Evolutionary conservation across 2,113 vertebrate species (phyloP).

Genomic region (Bombycilla garrulus): DNA sequence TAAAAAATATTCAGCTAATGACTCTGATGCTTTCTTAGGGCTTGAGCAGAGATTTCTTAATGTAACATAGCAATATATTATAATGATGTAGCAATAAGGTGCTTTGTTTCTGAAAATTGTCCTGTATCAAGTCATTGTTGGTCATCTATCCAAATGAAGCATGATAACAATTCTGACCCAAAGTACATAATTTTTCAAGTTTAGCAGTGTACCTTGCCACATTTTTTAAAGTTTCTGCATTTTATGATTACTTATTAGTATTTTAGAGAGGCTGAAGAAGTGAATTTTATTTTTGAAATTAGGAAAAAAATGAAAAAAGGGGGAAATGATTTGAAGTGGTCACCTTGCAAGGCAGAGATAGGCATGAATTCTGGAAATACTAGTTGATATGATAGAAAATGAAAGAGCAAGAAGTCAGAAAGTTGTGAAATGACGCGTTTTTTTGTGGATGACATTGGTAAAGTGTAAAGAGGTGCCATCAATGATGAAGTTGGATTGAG

Average conservation of each 20-base stretch:
- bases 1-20: background rate
- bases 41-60: background rate
- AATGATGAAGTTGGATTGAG: background rate
- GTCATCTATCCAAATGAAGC: background rate
- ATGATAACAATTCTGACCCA: background rate
- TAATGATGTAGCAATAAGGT: background rate
- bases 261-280: background rate
- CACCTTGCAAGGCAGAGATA: background rate
- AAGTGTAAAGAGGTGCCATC: background rate
- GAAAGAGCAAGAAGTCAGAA: background rate
- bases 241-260: background rate
- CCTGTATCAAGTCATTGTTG: background rate
- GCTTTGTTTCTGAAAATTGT: background rate
- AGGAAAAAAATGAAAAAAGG: background rate
- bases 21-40: background rate
- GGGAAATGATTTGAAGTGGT: background rate
- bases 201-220: background rate
- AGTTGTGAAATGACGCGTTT: background rate
- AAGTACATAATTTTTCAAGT: background rate
- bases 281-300: background rate
- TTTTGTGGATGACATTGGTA: background rate
- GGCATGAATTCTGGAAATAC: background rate
- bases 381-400: background rate
- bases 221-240: background rate
- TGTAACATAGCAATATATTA: background rate